Percentiles rank a stretch among this genome's conserved stretches.
These are phyloP conservation scores for Microctenopoma stevenorrisi DNA, from an alignment of 2,797 vertebrate genomes.

Conservation along the genomic window DNA sequence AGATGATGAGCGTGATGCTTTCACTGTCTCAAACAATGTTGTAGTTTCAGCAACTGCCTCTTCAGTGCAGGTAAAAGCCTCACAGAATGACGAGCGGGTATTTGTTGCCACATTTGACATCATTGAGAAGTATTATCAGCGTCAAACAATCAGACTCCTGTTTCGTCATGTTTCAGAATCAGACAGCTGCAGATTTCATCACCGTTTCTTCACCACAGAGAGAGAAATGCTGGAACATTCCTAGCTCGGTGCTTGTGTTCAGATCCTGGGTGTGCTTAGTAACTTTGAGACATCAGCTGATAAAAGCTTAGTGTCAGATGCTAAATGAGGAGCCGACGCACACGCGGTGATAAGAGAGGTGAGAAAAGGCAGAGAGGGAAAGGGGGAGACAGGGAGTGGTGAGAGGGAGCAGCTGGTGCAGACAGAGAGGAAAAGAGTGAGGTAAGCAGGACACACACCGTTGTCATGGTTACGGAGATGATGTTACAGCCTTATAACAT, in stretches of 20 bases:
- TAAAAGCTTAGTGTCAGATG: neutral
- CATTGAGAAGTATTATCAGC: no score
- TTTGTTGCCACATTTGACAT: no score
- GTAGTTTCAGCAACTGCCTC: no score
- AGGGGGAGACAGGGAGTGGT: conserved; percentile 4
- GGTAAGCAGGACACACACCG: conserved; percentile 58
- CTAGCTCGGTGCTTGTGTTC: neutral
- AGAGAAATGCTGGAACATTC: neutral
- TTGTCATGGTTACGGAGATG: conserved; percentile 64
- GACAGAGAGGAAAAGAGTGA: conserved; percentile 33
- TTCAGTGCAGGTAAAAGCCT: no score
- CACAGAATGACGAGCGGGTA: no score
- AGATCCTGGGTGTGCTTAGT: no score
- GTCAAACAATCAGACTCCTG: neutral
- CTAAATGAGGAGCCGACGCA: neutral
- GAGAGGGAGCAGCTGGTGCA: conserved; percentile 58
- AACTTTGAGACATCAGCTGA: neutral
- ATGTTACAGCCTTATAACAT: neutral
- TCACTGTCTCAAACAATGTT: no score
- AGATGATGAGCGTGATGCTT: no score
- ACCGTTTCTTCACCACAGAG: neutral
- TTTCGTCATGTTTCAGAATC: neutral
- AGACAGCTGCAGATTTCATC: neutral
- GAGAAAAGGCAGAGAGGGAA: neutral
- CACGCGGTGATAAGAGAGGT: neutral